Evolutionary conservation across 2,797 vertebrate species (phyloP), one percentile per base, ranked within the genome.

Genomic region (Parauchenoglanis punctatus): DNA sequence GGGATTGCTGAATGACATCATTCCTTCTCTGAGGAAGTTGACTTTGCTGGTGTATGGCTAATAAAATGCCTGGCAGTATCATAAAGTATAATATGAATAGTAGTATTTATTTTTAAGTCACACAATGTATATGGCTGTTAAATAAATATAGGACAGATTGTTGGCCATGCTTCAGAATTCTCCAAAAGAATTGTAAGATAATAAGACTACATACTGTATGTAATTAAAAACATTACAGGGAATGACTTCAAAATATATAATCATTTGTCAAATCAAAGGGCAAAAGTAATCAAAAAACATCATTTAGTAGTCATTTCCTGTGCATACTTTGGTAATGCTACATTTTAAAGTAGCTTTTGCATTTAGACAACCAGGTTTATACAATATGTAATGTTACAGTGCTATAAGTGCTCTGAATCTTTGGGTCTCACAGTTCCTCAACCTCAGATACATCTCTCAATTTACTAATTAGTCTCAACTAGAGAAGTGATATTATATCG

Each of bases 1-100:
- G 83, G 81, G 85, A 88, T 84, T 76, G 15, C 78, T 44, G 75
- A 65, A 88, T 89, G 80, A 89, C 85, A 86, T 90, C 65, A 90
- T 86, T 84, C n/a, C 35, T 61, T 49, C 59, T 88, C 44, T 10
- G 61, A 67, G 61, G 80, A 61, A 88, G 46, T 28, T 77, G 61
- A 87, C 80, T 68, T 87, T 86, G 87, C 70, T 56, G 59, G 76
- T 65, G 28, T 28, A 76, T 8, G 44, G 75, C 67, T 86, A 90
- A 88, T 88, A 88, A 88, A 88, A 23, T 52, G 65, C 49, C 67
- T 88, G 85, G 44, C 72, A 49, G n/a, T 82, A 25, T 65, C 49
- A n/a, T 31, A 31, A 67, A 83, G 61, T 52, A 20, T 67, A 2
- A 23, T 31, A 52, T 20, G 61, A n/a, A 67, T 52, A 35, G n/a